Evolutionary conservation across 2,113 vertebrate species (phyloP), one percentile per base, ranked within the genome.

Genomic region (Verasper variegatus): DNA sequence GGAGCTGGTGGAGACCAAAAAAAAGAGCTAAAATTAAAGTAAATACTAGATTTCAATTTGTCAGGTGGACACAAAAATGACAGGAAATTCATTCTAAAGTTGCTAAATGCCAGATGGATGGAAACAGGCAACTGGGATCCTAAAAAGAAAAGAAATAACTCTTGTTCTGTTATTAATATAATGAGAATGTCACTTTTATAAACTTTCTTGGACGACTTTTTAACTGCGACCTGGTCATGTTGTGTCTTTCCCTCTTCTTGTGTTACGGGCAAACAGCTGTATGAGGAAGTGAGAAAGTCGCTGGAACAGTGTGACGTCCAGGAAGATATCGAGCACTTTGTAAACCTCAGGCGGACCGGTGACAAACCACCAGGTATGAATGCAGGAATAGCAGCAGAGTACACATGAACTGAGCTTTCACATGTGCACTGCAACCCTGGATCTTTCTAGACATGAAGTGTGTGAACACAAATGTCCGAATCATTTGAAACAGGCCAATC

Each of bases 221-320:
- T 42, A 42, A 13, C 40, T 13, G 40, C 10, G 12, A 11, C 11
- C 40, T 13, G 10, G 3, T 42, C 40, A n/a, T 24, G n/a, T 56
- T 56, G 5, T 56, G 2, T 2, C 11, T 55, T 9, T 55, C n/a
- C 31, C 42, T 68, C 4, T 77, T 35, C 42, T 37, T 37, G 35
- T 37, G 35, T 9, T 37, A 21, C 79, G 64, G 78, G 24, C 76
- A 51, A 26, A 27, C 75, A 99, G 97, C 95, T 97, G 64, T 96
- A 97, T 0, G 98, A 99, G 89, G 95, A 97, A 81, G 96, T 98
- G 65, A 96, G 97, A 37, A 97, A 93, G 88, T 96, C 94, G 31
- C 91, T 99, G 77, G 97, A 99, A 68, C 92, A 94, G 71, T 99
- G 97, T 88, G 94, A 94, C 85, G 94, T 99, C 45, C 95, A 96